Percentiles rank a stretch among this genome's conserved stretches.
Evolutionary conservation across 2,888 invertebrate genomes (phyloP).

Genomic region (Euspilapteryx auroguttella): DNA sequence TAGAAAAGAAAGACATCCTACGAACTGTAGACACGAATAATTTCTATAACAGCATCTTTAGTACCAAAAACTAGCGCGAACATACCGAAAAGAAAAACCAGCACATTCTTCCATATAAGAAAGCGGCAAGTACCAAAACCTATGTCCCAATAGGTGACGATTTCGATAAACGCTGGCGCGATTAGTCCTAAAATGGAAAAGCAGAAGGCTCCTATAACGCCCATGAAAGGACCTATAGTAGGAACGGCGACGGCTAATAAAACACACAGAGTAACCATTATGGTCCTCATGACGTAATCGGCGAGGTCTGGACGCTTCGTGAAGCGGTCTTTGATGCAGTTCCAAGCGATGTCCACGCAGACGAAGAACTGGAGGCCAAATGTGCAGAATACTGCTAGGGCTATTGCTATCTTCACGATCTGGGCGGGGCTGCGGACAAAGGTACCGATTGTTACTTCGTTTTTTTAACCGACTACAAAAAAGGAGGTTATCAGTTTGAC

Average conservation of each 20-base stretch:
- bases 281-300: slow-evolving; percentile 75
- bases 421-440: slow-evolving; percentile 73
- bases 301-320: slow-evolving; percentile 67
- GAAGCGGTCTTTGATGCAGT: slow-evolving; percentile 73
- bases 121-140: slow-evolving; percentile 75
- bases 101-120: slow-evolving; percentile 76
- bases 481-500: too few relatives aligned
- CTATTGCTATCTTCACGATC: slow-evolving; percentile 83
- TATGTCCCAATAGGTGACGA: slow-evolving; percentile 82
- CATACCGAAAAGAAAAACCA: slow-evolving; percentile 75
- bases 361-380: slow-evolving; percentile 97
- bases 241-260: slow-evolving; percentile 84
- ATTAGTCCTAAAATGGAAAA: slow-evolving; percentile 90
- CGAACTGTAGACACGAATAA: too few relatives aligned
- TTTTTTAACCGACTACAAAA: too few relatives aligned
- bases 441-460: too few relatives aligned
- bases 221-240: slow-evolving; percentile 86
- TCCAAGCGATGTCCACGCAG: slow-evolving; percentile 91
- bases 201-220: slow-evolving; percentile 90
- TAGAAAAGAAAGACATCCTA: too few relatives aligned
- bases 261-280: slow-evolving; percentile 70
- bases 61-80: slow-evolving; percentile 81
- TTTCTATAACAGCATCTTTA: slow-evolving; percentile 29
- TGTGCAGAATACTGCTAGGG: slow-evolving; percentile 89
- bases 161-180: slow-evolving; percentile 83